Evolutionary conservation across 2,888 invertebrate species (phyloP), one percentile per base, ranked within the genome.

Genomic region (Melolontha melolontha): DNA sequence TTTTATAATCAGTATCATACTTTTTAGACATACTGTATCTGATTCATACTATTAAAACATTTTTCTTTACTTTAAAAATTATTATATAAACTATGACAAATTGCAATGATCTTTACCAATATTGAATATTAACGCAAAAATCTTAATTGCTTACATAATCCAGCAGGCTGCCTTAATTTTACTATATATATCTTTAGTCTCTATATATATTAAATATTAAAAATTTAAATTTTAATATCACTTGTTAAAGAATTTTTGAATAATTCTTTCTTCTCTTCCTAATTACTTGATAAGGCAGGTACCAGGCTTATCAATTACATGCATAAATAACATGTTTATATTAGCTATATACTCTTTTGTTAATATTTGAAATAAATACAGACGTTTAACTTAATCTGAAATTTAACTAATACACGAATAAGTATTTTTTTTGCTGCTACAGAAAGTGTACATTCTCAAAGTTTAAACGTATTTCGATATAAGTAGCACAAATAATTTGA

Each of bases 211-310:
- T 51, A 51, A 34, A 34, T 34, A 34, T 34, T 34, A 34, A 1
- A 41, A 57, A 57, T 57, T 57, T 57, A 27, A 22, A 27, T 42
- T 22, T 57, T 42, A 57, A 42, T 57, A 57, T 57, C 57, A 57
- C 57, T 57, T 16, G 10, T 41, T 16, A 29, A 55, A 40, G 17
- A 55, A 16, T 17, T 41, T 55, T 6, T 5, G 16, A 54, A 54
- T 54, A 39, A 54, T 14, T 47, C 17, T 14, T 22, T 22, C 17
- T 17, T 22, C 41, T 42, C 42, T 39, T 57, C 12, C 27, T 42
- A 22, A n/a, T 41, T 57, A 42, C 22, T 27, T 27, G 42, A 41
- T 57, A 57, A 57, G 42, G 57, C 57, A 57, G 42, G 27, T 57
- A 41, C 41, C 22, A 42, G 42, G 57, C 41, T 42, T 51, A 51